Percentiles rank a stretch among this genome's conserved stretches.
Evolutionary conservation across 1,140 invertebrate genomes (phyloP).

Genomic region (Nasonia longicornis): DNA sequence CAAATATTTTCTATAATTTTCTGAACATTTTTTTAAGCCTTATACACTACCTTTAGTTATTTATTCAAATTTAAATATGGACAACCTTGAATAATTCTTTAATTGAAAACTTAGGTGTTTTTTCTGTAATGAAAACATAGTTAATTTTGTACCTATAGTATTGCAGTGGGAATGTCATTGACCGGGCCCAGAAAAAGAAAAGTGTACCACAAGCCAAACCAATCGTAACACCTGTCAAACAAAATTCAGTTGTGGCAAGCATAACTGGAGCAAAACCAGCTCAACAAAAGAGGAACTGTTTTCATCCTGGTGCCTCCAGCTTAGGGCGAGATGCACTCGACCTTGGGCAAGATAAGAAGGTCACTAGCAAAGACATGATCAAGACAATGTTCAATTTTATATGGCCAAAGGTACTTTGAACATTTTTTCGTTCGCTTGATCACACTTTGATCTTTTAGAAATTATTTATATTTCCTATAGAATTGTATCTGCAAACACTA

Average conservation of each 20-base stretch:
- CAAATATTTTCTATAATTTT: not conserved
- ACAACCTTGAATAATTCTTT: too few species aligned
- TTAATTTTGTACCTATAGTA: slow-evolving; percentile 51
- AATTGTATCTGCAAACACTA: slow-evolving; percentile 49
- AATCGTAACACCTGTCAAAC: slow-evolving; percentile 60
- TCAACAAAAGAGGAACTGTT: slow-evolving; percentile 83
- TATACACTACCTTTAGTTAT: not conserved
- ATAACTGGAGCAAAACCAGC: slow-evolving; percentile 67
- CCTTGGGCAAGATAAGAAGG: slow-evolving; percentile 70
- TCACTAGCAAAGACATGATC: slow-evolving; percentile 85
- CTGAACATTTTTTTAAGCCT: slow-evolving; percentile 8
- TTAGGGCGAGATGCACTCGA: slow-evolving; percentile 76
- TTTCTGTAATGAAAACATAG: not conserved
- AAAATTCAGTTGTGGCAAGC: slow-evolving; percentile 56
- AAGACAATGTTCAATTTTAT: slow-evolving; percentile 91
- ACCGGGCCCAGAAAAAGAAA: slow-evolving; percentile 64
- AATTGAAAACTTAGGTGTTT: too few species aligned
- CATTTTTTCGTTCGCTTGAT: slow-evolving; percentile 5
- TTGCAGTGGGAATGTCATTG: slow-evolving; percentile 64
- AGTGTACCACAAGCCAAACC: slow-evolving; percentile 62
- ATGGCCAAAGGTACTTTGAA: slow-evolving; percentile 86
- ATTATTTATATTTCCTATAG: slow-evolving; percentile 17
- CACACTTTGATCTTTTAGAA: slow-evolving; percentile 20
- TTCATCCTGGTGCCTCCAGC: slow-evolving; percentile 87
- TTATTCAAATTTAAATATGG: not conserved